These are phyloP conservation scores for Ferdinandea cuprea DNA, from an alignment of 2,888 invertebrate genomes.

Conservation along the genomic window DNA sequence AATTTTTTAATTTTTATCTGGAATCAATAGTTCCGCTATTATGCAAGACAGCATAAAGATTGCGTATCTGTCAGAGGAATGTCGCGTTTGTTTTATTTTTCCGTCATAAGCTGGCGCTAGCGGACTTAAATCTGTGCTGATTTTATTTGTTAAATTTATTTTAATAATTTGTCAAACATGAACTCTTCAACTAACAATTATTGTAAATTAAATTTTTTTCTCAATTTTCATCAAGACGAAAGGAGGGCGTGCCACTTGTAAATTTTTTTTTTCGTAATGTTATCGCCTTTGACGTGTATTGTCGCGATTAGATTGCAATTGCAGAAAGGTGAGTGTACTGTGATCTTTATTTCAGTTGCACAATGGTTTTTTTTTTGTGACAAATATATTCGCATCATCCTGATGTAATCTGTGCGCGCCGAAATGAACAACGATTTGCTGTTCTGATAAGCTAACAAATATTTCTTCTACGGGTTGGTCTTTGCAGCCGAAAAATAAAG, in stretches of 20 bases:
- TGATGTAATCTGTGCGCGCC: too few relatives aligned
- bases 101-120: too few relatives aligned
- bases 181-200: slow-evolving; percentile 35
- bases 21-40: slow-evolving; percentile 4
- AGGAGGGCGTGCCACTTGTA: slow-evolving; percentile 2
- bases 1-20: slow-evolving; percentile 19
- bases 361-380: too few relatives aligned
- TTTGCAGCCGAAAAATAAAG: too few relatives aligned
- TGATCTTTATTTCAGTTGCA: slow-evolving; percentile 25
- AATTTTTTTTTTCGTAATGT: slow-evolving; percentile 30
- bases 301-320: slow-evolving; percentile 50
- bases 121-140: slow-evolving; percentile 22
- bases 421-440: too few relatives aligned
- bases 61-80: background rate
- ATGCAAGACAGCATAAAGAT: too few relatives aligned
- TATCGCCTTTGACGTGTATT: slow-evolving; percentile 45
- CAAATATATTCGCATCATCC: too few relatives aligned
- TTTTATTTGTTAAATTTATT: too few relatives aligned
- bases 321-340: slow-evolving; percentile 35
- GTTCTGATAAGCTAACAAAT: too few relatives aligned
- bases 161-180: slow-evolving; percentile 48
- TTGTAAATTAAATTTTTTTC: slow-evolving; percentile 48
- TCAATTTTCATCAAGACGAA: background rate
- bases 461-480: too few relatives aligned
- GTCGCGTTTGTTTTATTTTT: too few relatives aligned